Evolutionary conservation across 2,113 vertebrate genomes (phyloP).

Genomic region (Carassius gibelio): DNA sequence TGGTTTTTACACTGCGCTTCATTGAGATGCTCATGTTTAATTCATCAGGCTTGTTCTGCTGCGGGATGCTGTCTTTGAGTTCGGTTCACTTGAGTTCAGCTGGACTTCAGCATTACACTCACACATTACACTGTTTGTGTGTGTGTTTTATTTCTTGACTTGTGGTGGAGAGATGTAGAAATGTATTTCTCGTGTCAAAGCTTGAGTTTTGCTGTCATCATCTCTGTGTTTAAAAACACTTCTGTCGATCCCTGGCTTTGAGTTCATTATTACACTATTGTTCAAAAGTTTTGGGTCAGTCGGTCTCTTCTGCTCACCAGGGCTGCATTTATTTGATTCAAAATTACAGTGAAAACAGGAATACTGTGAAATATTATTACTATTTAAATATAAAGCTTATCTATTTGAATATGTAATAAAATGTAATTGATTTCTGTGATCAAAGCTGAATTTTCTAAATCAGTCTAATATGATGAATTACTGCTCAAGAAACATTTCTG

Average conservation of each 20-base stretch:
- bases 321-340: not conserved
- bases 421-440: not conserved
- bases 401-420: no score
- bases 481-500: not conserved
- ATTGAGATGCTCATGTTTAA: not conserved
- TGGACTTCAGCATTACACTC: not conserved
- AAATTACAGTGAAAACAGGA: not conserved
- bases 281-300: not conserved
- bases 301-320: no score
- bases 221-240: not conserved
- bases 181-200: no score
- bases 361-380: not conserved
- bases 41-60: not conserved
- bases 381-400: not conserved
- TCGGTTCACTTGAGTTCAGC: not conserved
- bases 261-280: not conserved
- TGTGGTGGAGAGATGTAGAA: not conserved
- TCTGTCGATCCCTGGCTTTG: not conserved
- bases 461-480: not conserved
- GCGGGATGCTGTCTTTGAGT: not conserved
- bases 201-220: not conserved
- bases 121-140: not conserved
- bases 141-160: not conserved
- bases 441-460: not conserved
- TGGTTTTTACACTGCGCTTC: not conserved